A percentile compares a stretch with the other conserved stretches of the same genome.
phyloP scores from a whole-genome alignment of 2,797 vertebrate genomes.

The Crenichthys baileyi region DNA sequence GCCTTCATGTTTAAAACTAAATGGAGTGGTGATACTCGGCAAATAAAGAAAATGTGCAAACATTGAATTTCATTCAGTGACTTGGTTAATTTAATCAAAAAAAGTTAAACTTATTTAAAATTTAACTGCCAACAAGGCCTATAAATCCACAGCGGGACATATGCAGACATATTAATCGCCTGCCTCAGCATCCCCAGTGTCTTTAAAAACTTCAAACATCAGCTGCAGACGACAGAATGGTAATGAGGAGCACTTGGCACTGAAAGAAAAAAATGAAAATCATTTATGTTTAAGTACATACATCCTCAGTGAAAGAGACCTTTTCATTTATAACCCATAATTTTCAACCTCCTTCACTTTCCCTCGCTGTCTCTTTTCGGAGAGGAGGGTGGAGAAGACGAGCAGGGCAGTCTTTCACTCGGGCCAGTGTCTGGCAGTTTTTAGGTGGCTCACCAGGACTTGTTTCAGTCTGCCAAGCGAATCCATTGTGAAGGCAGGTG shows the following conservation, averaged over 20 bases:
- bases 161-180: constrained; percentile 72
- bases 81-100: constrained; percentile 49
- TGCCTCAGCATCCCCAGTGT: constrained; percentile 43
- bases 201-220: constrained; percentile 61
- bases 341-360: constrained; percentile 34
- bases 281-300: constrained; percentile 59
- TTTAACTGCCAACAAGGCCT: constrained; percentile 57
- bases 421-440: constrained; percentile 76
- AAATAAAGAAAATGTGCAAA: constrained; percentile 63
- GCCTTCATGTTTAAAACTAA: constrained; percentile 47
- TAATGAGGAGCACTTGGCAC: constrained; percentile 77
- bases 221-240: constrained; percentile 52
- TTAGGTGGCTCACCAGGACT: constrained; percentile 70
- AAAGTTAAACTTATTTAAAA: constrained; percentile 57
- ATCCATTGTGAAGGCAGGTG: constrained; percentile 76
- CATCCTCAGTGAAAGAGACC: constrained; percentile 57
- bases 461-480: constrained; percentile 74
- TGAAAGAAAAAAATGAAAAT: constrained; percentile 46
- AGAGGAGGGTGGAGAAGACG: constrained; percentile 47
- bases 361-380: constrained; percentile 31
- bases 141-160: constrained; percentile 64
- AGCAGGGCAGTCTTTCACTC: constrained; percentile 61
- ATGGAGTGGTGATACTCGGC: constrained; percentile 32
- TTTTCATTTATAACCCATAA: constrained; percentile 57
- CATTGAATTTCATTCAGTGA: constrained; percentile 56